A percentile compares a stretch with the other conserved stretches of the same genome.
Conservation (phyloP, 2,888 invertebrate species). For the Tetrapedia diversipes region DNA sequence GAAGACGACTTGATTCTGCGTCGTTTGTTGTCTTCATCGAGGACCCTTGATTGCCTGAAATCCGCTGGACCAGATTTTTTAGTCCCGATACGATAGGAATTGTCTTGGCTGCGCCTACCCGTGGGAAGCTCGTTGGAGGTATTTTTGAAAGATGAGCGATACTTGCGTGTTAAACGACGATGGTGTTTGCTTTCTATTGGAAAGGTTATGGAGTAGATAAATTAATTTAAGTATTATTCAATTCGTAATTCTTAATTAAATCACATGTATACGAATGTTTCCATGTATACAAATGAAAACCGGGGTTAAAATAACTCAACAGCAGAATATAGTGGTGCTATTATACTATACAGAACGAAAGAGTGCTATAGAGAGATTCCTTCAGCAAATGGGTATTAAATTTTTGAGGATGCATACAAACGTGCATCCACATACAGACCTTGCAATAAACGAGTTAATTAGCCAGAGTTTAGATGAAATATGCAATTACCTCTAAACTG, state of each 20-base stretch:
- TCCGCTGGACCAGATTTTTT: slow-evolving; percentile 8
- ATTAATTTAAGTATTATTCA: too few species aligned
- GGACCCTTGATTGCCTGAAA: slow-evolving; percentile 19
- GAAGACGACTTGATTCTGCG: slow-evolving; percentile 62
- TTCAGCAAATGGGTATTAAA: too few species aligned
- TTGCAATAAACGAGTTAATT: too few species aligned
- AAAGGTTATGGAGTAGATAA: neutral
- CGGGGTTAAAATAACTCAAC: neutral
- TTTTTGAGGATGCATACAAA: too few species aligned
- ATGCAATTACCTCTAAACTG: too few species aligned
- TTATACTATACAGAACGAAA: too few species aligned
- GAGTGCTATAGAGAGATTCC: too few species aligned
- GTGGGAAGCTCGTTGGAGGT: neutral
- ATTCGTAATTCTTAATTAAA: neutral
- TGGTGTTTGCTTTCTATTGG: neutral
- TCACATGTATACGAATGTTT: neutral
- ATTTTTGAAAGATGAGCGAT: neutral
- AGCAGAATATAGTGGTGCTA: neutral
- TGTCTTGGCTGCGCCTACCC: neutral
- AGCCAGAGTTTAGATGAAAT: too few species aligned
- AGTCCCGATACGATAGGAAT: neutral
- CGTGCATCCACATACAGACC: too few species aligned
- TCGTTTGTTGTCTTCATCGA: slow-evolving; percentile 57
- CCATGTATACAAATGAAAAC: neutral
- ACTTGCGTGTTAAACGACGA: neutral